phyloP scores from a whole-genome alignment of 2,888 invertebrate species.

The Mythimna loreyi region DNA sequence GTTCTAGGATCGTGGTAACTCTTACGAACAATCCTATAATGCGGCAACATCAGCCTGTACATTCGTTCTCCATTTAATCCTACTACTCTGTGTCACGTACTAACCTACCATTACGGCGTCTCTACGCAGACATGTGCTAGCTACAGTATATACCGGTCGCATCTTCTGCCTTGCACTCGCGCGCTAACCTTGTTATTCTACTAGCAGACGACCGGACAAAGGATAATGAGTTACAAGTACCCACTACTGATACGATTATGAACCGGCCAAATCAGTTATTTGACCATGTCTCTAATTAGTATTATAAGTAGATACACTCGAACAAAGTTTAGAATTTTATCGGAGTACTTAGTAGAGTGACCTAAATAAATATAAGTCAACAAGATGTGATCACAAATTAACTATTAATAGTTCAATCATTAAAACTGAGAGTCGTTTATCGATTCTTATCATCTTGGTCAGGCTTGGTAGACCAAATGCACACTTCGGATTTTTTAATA shows the following conservation, averaged over 20 bases:
- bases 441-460: background rate
- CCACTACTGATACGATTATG: conserved; percentile 16
- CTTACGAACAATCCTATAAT: no score
- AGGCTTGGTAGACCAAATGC: background rate
- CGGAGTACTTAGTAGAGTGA: background rate
- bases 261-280: conserved; percentile 32
- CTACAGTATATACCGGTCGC: conserved; percentile 30
- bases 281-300: conserved; percentile 14
- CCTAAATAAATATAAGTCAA: conserved; percentile 12
- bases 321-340: conserved; percentile 23
- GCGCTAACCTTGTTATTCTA: conserved; percentile 65
- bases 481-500: no score
- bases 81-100: conserved; percentile 33
- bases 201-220: conserved; percentile 61
- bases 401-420: background rate
- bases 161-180: conserved; percentile 68
- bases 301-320: conserved; percentile 13
- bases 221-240: conserved; percentile 34
- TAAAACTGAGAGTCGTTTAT: background rate
- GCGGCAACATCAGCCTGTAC: background rate
- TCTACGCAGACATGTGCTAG: conserved; percentile 13
- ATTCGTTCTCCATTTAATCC: conserved; percentile 22
- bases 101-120: conserved; percentile 30
- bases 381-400: conserved; percentile 16
- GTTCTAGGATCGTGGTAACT: no score